Evolutionary conservation across 2,113 vertebrate species (phyloP).

Genomic region (Alces alces): DNA sequence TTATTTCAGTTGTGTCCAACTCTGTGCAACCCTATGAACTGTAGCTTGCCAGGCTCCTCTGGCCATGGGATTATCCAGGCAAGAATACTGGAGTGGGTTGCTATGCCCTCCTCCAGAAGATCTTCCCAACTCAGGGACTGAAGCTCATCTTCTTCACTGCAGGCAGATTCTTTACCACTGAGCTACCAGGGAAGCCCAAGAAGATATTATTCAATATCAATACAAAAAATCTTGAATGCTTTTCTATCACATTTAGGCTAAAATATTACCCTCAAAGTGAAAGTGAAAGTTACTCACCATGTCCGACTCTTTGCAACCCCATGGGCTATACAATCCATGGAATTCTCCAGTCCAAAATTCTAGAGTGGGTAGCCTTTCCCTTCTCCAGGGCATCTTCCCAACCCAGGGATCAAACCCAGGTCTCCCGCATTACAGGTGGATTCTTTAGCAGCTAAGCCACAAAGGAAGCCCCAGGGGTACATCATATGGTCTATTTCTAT

Average conservation of each 20-base stretch:
- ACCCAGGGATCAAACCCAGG: background rate
- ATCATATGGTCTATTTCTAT: background rate
- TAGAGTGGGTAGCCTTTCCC: background rate
- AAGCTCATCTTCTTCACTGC: background rate
- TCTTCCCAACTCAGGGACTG: background rate
- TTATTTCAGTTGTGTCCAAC: background rate
- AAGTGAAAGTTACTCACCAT: background rate
- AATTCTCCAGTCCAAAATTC: background rate
- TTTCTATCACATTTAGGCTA: background rate
- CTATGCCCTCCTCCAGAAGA: background rate
- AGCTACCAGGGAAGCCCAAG: background rate
- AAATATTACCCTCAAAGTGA: background rate
- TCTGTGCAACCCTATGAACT: background rate
- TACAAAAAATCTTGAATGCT: background rate
- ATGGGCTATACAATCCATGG: background rate
- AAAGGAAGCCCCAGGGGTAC: fast-evolving
- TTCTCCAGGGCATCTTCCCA: background rate
- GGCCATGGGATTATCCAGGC: background rate
- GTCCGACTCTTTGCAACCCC: background rate
- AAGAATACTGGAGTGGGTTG: background rate
- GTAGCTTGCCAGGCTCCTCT: background rate
- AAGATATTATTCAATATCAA: background rate
- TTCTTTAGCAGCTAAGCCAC: background rate
- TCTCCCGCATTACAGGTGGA: fast-evolving
- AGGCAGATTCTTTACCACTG: background rate